Conservation (phyloP, 2,888 invertebrate species). For the Nomada ruficornis region DNA sequence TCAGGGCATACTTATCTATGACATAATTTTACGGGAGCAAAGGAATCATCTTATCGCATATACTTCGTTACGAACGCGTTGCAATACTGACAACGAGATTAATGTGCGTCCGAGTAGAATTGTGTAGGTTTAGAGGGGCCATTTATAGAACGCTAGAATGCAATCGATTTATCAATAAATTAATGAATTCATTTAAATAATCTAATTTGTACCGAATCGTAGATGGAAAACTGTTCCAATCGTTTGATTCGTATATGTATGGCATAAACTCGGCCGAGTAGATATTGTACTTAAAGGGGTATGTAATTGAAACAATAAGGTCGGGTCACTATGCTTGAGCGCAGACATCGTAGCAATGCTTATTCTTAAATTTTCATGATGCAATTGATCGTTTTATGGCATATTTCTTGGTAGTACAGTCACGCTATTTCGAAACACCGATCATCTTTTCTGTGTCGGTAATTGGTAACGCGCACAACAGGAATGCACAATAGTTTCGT, state of each 20-base stretch:
- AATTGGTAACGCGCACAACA: background rate
- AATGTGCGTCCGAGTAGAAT: background rate
- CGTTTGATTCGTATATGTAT: too few relatives aligned
- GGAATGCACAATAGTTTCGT: background rate
- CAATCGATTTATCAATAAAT: background rate
- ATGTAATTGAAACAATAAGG: conserved; percentile 29
- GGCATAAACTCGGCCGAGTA: too few relatives aligned
- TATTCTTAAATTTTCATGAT: background rate
- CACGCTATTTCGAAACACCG: too few relatives aligned
- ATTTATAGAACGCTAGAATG: background rate
- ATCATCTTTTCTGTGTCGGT: too few relatives aligned
- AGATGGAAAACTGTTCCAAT: background rate
- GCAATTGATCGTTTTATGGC: background rate
- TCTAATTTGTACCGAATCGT: background rate
- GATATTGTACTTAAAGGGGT: background rate
- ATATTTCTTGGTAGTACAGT: background rate
- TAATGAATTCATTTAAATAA: background rate
- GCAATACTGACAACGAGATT: background rate
- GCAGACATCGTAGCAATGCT: background rate
- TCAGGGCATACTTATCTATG: conserved; percentile 29
- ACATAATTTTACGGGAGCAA: conserved; percentile 28
- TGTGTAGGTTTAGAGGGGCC: conserved; percentile 6
- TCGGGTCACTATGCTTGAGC: background rate
- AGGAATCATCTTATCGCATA: background rate
- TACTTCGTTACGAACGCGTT: background rate